A percentile compares a stretch with the other conserved stretches of the same genome.
These are phyloP conservation scores for Procambarus virginalis DNA, from an alignment of 1,140 invertebrate genomes.

Conservation along the genomic window DNA sequence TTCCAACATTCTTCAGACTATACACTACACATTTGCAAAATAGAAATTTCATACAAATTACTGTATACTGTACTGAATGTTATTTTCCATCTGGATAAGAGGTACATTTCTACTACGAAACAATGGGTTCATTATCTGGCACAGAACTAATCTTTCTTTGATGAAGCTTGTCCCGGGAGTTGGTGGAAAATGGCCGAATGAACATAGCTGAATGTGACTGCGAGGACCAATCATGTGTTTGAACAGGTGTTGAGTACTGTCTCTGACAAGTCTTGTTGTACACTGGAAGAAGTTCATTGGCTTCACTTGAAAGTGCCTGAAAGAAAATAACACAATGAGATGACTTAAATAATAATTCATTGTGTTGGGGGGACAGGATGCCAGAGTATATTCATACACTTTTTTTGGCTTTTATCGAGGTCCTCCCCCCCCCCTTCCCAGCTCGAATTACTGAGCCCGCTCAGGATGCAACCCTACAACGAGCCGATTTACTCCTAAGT, in stretches of 20 bases:
- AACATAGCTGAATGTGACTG: slow-evolving; percentile 68
- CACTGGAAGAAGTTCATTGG: slow-evolving; percentile 95
- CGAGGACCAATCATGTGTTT: slow-evolving; percentile 87
- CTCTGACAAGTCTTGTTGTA: slow-evolving; percentile 96
- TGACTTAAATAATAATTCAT: too few species aligned
- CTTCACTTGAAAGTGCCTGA: slow-evolving; percentile 93
- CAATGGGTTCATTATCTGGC: neutral
- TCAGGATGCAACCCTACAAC: too few species aligned
- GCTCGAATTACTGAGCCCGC: too few species aligned
- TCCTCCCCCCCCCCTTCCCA: too few species aligned
- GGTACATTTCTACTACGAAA: neutral
- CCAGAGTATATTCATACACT: too few species aligned
- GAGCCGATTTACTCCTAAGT: too few species aligned
- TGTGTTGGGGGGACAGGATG: too few species aligned
- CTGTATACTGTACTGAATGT: too few species aligned
- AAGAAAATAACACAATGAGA: slow-evolving; percentile 66
- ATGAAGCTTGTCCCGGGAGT: slow-evolving; percentile 30
- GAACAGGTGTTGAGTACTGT: slow-evolving; percentile 87
- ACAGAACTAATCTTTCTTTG: neutral
- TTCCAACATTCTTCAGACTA: too few species aligned
- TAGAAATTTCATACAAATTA: too few species aligned
- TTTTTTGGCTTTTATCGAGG: too few species aligned
- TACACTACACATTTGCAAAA: too few species aligned
- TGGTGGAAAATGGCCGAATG: slow-evolving; percentile 67
- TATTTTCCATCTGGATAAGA: neutral